Conservation (phyloP, 2,888 invertebrate species). For the Xylota sylvarum region DNA sequence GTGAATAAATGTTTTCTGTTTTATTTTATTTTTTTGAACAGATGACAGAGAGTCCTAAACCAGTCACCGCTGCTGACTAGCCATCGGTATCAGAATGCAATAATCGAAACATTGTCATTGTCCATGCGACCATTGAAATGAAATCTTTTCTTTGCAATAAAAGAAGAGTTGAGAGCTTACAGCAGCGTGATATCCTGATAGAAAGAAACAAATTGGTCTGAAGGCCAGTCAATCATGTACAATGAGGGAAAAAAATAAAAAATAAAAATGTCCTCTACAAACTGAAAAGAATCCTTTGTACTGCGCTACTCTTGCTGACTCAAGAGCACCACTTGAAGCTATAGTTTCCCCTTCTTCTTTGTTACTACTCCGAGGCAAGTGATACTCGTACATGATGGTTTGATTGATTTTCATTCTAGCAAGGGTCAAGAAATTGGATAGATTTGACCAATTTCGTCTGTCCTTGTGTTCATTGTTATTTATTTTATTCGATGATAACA, state of each 20-base stretch:
- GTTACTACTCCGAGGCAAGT: constrained; percentile 7
- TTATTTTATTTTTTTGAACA: constrained; percentile 14
- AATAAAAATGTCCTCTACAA: constrained; percentile 26
- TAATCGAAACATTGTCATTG: constrained; percentile 36
- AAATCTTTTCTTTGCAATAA: constrained; percentile 40
- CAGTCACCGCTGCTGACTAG: neutral
- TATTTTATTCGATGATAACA: constrained; percentile 30
- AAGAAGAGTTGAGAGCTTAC: constrained; percentile 47
- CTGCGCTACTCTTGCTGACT: constrained; percentile 32
- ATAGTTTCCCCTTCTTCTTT: constrained; percentile 23
- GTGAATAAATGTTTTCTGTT: no score
- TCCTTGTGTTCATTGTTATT: constrained; percentile 44
- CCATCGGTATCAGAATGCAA: constrained; percentile 2
- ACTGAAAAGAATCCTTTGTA: constrained; percentile 46
- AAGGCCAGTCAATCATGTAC: constrained; percentile 32
- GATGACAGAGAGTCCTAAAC: constrained; percentile 30
- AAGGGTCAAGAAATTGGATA: constrained; percentile 35
- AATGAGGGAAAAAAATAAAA: constrained; percentile 23
- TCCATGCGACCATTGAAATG: constrained; percentile 34
- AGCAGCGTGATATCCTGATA: constrained; percentile 38
- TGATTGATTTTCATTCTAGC: constrained; percentile 10
- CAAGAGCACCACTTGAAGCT: constrained; percentile 61
- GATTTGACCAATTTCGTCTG: constrained; percentile 60
- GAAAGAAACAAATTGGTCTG: constrained; percentile 55
- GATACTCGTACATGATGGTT: constrained; percentile 6